Conservation (phyloP, 2,113 vertebrate genomes). For the Gadus chalcogrammus region DNA sequence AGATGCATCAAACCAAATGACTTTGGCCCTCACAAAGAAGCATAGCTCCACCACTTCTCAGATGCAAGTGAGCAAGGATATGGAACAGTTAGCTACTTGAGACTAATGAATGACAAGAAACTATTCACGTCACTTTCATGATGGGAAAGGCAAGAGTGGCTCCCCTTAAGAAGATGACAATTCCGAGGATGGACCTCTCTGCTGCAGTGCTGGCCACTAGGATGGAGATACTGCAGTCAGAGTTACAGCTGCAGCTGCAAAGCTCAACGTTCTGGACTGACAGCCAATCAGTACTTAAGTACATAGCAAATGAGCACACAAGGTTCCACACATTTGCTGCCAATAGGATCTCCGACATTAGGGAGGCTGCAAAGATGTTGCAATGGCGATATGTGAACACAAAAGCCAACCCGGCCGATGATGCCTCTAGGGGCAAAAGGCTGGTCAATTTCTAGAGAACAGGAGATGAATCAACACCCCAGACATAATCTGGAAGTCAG, state of each 20-base stretch:
- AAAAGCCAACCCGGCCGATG: conserved; percentile 10
- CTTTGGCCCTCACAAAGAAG: background rate
- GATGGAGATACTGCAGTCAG: conserved; percentile 3
- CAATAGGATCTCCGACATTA: background rate
- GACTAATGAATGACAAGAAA: background rate
- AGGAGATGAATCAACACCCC: background rate
- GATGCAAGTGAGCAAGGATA: background rate
- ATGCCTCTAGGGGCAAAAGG: conserved; percentile 3
- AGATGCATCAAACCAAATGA: background rate
- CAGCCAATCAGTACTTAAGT: conserved; percentile 18
- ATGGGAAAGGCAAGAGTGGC: conserved; percentile 16
- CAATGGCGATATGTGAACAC: conserved; percentile 16
- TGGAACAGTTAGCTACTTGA: conserved; percentile 1
- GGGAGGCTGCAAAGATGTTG: background rate
- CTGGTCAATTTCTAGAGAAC: background rate
- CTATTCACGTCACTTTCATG: conserved; percentile 1
- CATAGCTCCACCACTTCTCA: background rate
- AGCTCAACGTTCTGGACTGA: conserved; percentile 15
- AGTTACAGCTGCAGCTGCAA: conserved; percentile 13
- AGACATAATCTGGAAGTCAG: background rate
- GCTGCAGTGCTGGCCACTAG: conserved; percentile 6
- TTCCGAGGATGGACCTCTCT: conserved; percentile 15
- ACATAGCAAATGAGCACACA: conserved; percentile 20
- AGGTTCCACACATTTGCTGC: conserved; percentile 20
- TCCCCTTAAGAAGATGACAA: conserved; percentile 9